phyloP scores from a whole-genome alignment of 2,113 vertebrate species.

The Dasypus novemcinctus region DNA sequence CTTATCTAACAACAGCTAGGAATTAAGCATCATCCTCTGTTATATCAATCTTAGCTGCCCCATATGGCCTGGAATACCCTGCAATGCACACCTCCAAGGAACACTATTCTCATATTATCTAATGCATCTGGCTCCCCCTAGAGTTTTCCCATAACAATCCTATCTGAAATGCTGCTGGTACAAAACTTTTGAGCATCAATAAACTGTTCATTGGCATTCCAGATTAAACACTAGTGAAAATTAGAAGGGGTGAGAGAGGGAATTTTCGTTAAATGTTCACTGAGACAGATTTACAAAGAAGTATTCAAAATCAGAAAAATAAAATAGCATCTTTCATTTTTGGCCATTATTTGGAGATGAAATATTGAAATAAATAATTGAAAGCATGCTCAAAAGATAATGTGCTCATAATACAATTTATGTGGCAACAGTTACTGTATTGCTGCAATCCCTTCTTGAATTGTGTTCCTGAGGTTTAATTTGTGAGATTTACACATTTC shows the following conservation, averaged over 20 bases:
- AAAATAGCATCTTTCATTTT: slow-evolving; percentile 1
- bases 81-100: background rate
- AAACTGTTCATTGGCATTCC: background rate
- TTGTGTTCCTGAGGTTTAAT: slow-evolving; percentile 46
- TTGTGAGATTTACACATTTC: slow-evolving; percentile 57
- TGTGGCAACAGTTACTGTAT: background rate
- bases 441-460: background rate
- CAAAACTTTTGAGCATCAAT: background rate
- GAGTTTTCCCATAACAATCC: background rate
- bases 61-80: background rate
- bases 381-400: slow-evolving; percentile 30
- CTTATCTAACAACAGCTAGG: background rate
- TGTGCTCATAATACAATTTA: background rate
- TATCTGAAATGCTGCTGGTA: background rate
- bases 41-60: accelerated
- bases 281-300: slow-evolving; percentile 16
- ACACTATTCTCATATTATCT: background rate
- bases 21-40: background rate
- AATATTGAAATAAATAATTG: slow-evolving; percentile 20
- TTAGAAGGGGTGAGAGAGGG: background rate
- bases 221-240: background rate
- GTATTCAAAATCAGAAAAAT: background rate
- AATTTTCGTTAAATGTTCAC: background rate
- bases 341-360: background rate
- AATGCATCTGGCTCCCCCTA: background rate